Base-by-base conservation (phyloP, 2,797 vertebrate genomes). In the Atherinosoma microstoma region DNA sequence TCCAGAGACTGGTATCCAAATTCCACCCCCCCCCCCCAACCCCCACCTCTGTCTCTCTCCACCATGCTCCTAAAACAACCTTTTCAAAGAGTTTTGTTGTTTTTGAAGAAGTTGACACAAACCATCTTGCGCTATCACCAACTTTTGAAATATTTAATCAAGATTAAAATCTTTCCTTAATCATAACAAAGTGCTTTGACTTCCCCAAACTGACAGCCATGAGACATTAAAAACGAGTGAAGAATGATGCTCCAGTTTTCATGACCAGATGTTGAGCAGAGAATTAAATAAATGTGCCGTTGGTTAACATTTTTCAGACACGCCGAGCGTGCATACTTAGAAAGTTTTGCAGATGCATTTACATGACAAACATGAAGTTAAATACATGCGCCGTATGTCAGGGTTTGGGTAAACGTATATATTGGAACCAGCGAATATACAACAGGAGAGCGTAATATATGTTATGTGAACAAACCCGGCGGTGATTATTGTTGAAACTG, bases 181-280 rank as follows among this genome's bases (percentile, higher is more conserved):
- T 78, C 35, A 59, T 68, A 73, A 78, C 45, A 0, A 63, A 54
- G 64, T 24, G 64, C 49, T 73, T 24, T 45, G 24, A 68, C 49
- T 62, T 20, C 58, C 47, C 45, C 13, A 45, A 69, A 66, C 66
- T 66, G 42, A 5, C 53, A 68, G 42, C 60, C 70, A 59, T 36
- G 54, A 78, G 70, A 72, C 70, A 73, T 78, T 78, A 78, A 58
- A 42, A 58, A 63, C 29, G 30, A 73, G 69, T 54, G 70, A 78
- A 66, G 65, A 73, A 59, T 62, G 34, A 16, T 10, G 30, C 64
- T 67, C 45, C 22, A 0, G 53, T 29, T 64, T 58, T 34, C 29
- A 20, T 8, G 53, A 68, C 30, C 76, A 73, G 65, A 67, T 78
- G 70, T 67, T 54, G 71, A 32, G 27, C 13, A 57, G 16, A 30